These are phyloP conservation scores for Chiridota heheva DNA, from an alignment of 35 echinoderm and acorn worm genomes.

Conservation along the genomic window DNA sequence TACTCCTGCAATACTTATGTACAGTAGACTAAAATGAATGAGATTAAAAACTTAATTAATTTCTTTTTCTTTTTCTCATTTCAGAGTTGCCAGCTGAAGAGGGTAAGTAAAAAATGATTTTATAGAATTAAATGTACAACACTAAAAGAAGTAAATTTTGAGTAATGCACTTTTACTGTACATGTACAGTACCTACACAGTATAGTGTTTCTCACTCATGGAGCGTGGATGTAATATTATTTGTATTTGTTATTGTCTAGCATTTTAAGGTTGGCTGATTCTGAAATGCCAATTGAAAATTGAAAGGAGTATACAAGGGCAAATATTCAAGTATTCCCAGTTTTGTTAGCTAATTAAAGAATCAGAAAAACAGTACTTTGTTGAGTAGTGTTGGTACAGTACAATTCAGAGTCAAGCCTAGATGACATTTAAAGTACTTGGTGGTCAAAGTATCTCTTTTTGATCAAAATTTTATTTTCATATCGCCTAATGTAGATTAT, in stretches of 20 bases:
- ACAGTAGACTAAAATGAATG: background rate
- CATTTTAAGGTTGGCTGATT: background rate
- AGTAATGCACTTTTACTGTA: background rate
- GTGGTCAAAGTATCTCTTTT: too few species aligned
- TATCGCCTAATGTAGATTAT: too few species aligned
- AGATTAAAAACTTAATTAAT: background rate
- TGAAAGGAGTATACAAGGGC: too few species aligned
- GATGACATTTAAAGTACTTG: too few species aligned
- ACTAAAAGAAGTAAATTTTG: background rate
- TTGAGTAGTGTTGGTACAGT: too few species aligned
- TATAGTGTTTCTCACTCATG: background rate
- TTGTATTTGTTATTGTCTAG: background rate
- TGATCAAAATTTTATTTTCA: too few species aligned
- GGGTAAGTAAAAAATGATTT: constrained; percentile 50
- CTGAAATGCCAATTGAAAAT: background rate
- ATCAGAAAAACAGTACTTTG: too few species aligned
- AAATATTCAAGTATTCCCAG: too few species aligned
- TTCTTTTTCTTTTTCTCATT: constrained; percentile 27
- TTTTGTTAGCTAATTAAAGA: too few species aligned
- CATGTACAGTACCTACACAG: background rate
- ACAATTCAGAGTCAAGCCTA: too few species aligned
- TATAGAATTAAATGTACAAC: background rate
- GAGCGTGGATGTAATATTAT: background rate
- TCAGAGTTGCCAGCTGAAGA: constrained; percentile 89
- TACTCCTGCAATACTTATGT: background rate